Conservation (phyloP, 2,797 vertebrate genomes). For the Galago senegalensis region DNA sequence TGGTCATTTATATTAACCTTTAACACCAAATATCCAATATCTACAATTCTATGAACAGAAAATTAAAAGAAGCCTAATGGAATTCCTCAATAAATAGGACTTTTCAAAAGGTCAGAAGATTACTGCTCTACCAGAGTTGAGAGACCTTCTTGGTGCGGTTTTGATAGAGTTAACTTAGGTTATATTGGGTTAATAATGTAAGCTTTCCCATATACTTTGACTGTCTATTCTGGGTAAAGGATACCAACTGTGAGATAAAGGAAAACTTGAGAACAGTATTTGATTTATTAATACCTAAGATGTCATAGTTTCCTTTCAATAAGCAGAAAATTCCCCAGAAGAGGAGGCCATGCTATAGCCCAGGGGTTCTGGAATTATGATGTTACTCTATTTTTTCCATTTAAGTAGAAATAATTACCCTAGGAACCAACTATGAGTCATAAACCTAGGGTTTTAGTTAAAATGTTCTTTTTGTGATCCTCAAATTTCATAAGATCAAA, state of each 20-base stretch:
- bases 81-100: constrained; percentile 39
- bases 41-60: not conserved
- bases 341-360: not conserved
- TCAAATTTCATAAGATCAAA: constrained; percentile 49
- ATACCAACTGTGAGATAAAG: not conserved
- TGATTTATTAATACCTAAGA: constrained; percentile 3
- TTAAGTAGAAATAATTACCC: constrained; percentile 53
- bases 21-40: constrained; percentile 27
- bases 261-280: not conserved
- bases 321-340: constrained; percentile 1
- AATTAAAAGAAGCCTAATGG: not conserved
- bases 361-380: constrained; percentile 39
- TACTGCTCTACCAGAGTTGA: not conserved
- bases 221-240: not conserved
- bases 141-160: not conserved
- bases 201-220: not conserved
- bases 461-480: constrained; percentile 47
- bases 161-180: not conserved
- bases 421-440: constrained; percentile 46
- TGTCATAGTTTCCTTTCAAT: constrained; percentile 35
- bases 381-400: constrained; percentile 23
- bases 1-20: not conserved
- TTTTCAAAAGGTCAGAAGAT: not conserved
- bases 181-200: not conserved
- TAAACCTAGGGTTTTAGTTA: not conserved